Conservation (phyloP, 2,113 vertebrate genomes). For the Monopterus albus region DNA sequence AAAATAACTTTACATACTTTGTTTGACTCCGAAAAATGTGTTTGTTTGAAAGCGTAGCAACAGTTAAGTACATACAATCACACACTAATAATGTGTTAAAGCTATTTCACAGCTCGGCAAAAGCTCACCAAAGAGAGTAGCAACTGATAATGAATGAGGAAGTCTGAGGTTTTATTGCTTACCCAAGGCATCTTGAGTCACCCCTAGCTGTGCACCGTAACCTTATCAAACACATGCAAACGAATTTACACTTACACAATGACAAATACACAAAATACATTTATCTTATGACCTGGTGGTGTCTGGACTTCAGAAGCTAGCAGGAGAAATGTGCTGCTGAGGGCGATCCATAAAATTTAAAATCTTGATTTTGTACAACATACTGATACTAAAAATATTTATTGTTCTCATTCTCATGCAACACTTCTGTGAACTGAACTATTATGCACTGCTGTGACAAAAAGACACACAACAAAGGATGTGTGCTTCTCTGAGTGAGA, state of each 20-base stretch:
- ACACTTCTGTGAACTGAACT: background rate
- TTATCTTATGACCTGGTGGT: background rate
- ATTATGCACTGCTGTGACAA: background rate
- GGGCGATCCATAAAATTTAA: background rate
- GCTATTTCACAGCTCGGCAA: background rate
- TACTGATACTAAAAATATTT: background rate
- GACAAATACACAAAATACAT: background rate
- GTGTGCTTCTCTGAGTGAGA: background rate
- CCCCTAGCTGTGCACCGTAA: conserved; percentile 60
- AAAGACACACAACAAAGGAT: background rate
- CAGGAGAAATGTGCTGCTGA: background rate
- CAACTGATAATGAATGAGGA: conserved; percentile 16
- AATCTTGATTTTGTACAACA: background rate
- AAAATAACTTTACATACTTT: background rate
- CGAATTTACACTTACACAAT: background rate
- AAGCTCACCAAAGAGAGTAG: background rate
- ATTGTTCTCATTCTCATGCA: background rate
- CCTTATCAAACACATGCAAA: conserved; percentile 53
- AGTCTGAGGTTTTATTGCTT: conserved; percentile 3
- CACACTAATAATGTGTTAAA: background rate
- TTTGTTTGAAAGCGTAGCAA: background rate
- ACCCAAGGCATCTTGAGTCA: conserved; percentile 64
- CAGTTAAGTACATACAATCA: background rate
- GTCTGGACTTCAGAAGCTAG: background rate
- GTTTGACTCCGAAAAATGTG: background rate